Conservation (phyloP, 2,113 vertebrate genomes). For the Hiodon tergisus region DNA sequence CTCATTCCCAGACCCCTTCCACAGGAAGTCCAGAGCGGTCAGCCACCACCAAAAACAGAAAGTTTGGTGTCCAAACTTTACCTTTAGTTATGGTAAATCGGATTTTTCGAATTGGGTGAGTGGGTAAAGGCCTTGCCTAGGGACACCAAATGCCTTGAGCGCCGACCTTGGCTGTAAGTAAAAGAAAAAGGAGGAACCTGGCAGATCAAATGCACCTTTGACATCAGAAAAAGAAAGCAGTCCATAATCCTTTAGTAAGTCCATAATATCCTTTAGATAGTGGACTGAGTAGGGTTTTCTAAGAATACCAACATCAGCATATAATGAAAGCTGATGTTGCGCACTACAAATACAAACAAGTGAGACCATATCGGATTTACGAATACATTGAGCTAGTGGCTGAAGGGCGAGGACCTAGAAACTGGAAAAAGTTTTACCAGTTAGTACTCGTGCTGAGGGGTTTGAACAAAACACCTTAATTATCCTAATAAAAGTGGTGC, state of each 20-base stretch:
- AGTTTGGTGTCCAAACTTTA: no score
- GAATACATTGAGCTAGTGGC: slow-evolving; percentile 6
- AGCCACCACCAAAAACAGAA: no score
- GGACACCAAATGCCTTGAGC: not conserved
- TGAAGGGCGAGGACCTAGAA: not conserved
- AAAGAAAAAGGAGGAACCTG: slow-evolving; percentile 9
- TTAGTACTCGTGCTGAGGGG: not conserved
- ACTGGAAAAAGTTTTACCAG: not conserved
- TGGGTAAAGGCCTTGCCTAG: no score
- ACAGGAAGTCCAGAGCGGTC: not conserved
- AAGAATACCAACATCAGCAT: not conserved
- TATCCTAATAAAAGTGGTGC: not conserved
- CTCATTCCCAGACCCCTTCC: not conserved
- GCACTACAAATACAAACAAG: not conserved
- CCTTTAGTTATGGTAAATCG: no score
- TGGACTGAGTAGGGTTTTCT: slow-evolving; percentile 3
- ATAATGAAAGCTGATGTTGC: slow-evolving; percentile 2
- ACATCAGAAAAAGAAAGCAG: slow-evolving; percentile 7
- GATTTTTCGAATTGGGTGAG: no score
- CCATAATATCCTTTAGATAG: not conserved
- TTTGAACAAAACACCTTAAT: not conserved
- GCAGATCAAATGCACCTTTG: not conserved
- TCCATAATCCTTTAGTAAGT: not conserved
- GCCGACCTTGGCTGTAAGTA: slow-evolving; percentile 3
- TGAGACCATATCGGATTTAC: not conserved